phyloP scores from a whole-genome alignment of 2,888 invertebrate species.

The Electrophaes corylata region DNA sequence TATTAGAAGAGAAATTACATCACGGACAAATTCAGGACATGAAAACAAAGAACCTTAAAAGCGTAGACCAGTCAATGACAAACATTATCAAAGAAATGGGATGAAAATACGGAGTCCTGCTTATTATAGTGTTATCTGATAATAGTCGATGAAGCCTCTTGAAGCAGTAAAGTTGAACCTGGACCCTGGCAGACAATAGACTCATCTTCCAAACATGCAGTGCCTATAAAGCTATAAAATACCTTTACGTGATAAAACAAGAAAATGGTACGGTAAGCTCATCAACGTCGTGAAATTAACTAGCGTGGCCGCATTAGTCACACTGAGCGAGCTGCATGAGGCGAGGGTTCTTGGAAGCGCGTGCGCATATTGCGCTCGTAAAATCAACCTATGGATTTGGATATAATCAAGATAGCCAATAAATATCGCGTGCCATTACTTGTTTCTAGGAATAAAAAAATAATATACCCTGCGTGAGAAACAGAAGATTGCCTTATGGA shows the following conservation, averaged over 20 bases:
- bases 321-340: constrained; percentile 28
- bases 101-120: too few relatives aligned
- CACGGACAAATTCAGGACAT: too few relatives aligned
- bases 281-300: constrained; percentile 53
- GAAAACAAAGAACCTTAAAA: too few relatives aligned
- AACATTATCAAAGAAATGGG: too few relatives aligned
- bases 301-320: constrained; percentile 52
- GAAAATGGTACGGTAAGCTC: constrained; percentile 32
- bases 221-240: constrained; percentile 19
- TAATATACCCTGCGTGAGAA: neutral
- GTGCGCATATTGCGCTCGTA: constrained; percentile 56
- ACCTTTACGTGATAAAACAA: constrained; percentile 22
- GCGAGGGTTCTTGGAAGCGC: constrained; percentile 54
- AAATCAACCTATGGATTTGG: constrained; percentile 61
- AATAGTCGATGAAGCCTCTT: too few relatives aligned
- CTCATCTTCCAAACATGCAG: constrained; percentile 8
- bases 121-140: too few relatives aligned
- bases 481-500: neutral
- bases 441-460: constrained; percentile 7
- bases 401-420: constrained; percentile 36
- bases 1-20: neutral
- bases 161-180: neutral
- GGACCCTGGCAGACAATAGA: constrained; percentile 5
- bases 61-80: too few relatives aligned
- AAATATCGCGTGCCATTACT: constrained; percentile 2